Conservation (phyloP, 2,888 invertebrate genomes). For the Eupithecia tripunctaria region DNA sequence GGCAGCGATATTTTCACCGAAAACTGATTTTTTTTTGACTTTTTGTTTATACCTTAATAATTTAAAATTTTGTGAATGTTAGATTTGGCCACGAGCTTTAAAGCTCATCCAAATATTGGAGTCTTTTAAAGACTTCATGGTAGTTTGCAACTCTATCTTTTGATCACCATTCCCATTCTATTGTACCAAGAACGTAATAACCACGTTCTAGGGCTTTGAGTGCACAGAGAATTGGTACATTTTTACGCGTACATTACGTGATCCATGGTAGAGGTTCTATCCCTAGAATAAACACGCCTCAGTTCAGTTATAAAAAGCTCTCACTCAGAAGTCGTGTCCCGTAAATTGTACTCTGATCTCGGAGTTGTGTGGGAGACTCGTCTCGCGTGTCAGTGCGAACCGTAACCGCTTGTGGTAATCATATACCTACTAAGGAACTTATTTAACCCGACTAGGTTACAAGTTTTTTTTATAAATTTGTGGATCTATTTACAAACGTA, state of each 20-base stretch:
- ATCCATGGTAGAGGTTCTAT: neutral
- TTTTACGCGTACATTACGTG: no score
- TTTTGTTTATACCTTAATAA: no score
- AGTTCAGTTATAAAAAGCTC: constrained; percentile 51
- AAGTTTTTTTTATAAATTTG: no score
- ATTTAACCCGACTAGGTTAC: no score
- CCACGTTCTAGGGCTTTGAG: neutral
- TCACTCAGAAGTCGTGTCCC: constrained; percentile 62
- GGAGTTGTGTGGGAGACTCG: constrained; percentile 1
- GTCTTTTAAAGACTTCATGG: neutral
- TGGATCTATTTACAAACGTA: no score
- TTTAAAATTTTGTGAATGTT: no score
- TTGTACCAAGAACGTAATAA: neutral
- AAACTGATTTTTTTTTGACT: no score
- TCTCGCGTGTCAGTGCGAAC: neutral
- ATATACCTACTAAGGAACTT: no score
- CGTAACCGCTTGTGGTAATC: neutral
- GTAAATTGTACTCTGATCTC: constrained; percentile 53
- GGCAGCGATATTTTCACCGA: no score
- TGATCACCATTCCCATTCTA: neutral
- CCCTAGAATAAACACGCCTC: constrained; percentile 21
- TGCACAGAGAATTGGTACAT: no score
- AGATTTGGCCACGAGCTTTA: no score
- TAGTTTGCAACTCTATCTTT: neutral
- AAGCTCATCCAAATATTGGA: no score